Percentiles rank a stretch among this genome's conserved stretches.
Evolutionary conservation across 2,113 vertebrate species (phyloP).

Genomic region (Lophochroa leadbeateri): DNA sequence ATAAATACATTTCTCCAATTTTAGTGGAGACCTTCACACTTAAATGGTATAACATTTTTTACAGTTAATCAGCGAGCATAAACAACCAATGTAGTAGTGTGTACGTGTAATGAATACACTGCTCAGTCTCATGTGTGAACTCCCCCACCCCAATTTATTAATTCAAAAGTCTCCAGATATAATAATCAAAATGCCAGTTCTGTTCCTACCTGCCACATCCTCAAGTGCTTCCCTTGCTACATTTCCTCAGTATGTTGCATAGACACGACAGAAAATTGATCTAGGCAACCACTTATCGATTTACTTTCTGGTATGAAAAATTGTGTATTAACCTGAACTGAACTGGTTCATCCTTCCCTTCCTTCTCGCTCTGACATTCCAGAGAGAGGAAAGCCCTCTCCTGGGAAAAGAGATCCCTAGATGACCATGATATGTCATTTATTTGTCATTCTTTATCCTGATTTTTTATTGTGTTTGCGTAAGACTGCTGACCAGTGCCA

Average conservation of each 20-base stretch:
- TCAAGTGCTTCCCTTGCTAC: conserved; percentile 60
- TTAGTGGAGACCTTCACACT: conserved; percentile 53
- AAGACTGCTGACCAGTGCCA: background rate
- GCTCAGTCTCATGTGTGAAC: background rate
- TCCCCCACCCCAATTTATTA: background rate
- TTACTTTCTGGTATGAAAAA: conserved; percentile 68
- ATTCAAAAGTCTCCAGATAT: conserved; percentile 40
- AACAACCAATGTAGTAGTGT: background rate
- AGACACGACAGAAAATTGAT: conserved; percentile 75
- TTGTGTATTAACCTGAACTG: conserved; percentile 61
- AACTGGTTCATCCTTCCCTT: conserved; percentile 15
- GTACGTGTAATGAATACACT: conserved; percentile 19
- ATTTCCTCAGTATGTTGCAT: conserved; percentile 67
- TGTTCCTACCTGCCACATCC: conserved; percentile 21
- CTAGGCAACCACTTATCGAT: conserved; percentile 63
- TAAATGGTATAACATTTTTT: conserved; percentile 51
- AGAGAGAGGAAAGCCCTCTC: background rate
- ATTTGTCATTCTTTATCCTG: background rate
- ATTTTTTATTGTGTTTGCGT: background rate
- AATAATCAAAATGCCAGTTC: conserved; percentile 65
- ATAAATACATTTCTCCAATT: conserved; percentile 56
- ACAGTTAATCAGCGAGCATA: conserved; percentile 44
- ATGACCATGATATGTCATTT: background rate
- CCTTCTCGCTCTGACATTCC: background rate
- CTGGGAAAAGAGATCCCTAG: background rate